Conservation (phyloP, 2,888 invertebrate genomes). For the Coenonympha arcania region DNA sequence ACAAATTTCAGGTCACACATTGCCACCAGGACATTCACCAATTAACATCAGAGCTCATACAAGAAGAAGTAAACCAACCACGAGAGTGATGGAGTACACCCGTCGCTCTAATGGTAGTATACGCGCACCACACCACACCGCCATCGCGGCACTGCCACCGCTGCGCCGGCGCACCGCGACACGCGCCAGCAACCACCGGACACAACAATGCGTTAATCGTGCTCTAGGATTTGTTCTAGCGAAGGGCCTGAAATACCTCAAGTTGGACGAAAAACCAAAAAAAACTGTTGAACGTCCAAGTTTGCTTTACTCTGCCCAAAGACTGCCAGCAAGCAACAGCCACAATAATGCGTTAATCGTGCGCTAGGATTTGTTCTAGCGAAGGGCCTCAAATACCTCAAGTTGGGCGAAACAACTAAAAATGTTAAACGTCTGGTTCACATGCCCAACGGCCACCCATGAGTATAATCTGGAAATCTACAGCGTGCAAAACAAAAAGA, state of each 20-base stretch:
- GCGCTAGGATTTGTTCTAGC: constrained; percentile 21
- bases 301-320: too few species aligned
- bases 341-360: constrained; percentile 27
- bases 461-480: too few species aligned
- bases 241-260: constrained; percentile 10
- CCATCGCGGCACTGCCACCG: constrained; percentile 61
- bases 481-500: too few species aligned
- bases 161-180: constrained; percentile 38
- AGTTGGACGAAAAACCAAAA: too few species aligned
- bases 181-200: constrained; percentile 34
- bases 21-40: neutral
- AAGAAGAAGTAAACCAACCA: constrained; percentile 48
- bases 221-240: constrained; percentile 21
- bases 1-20: neutral
- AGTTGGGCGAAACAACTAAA: too few species aligned
- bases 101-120: constrained; percentile 64
- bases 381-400: constrained; percentile 10
- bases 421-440: too few species aligned
- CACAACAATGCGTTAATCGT: constrained; percentile 27
- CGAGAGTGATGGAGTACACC: constrained; percentile 65
- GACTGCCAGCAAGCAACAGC: constrained; percentile 30
- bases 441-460: too few species aligned
- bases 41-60: neutral
- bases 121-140: constrained; percentile 72
- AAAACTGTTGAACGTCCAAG: too few species aligned